These are phyloP conservation scores for Puntigrus tetrazona DNA, from an alignment of 2,113 vertebrate genomes.

Conservation along the genomic window DNA sequence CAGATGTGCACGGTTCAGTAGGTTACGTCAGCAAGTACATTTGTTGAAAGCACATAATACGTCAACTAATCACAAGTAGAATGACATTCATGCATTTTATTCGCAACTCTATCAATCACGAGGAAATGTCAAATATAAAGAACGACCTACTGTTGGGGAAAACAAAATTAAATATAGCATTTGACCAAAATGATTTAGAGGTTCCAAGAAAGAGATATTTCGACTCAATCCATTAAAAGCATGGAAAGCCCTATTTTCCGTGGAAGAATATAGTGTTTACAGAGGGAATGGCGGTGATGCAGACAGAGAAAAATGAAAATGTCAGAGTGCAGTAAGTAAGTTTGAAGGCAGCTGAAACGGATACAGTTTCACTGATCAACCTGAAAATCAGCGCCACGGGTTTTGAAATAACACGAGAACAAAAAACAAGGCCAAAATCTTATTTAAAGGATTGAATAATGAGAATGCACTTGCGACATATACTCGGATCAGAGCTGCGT, in stretches of 20 bases:
- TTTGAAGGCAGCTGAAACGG: slow-evolving; percentile 10
- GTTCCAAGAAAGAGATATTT: background rate
- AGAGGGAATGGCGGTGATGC: slow-evolving; percentile 61
- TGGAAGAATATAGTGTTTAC: slow-evolving; percentile 76
- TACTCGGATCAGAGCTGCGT: slow-evolving; percentile 38
- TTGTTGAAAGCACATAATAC: background rate
- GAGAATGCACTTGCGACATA: slow-evolving; percentile 49
- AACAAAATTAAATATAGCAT: background rate
- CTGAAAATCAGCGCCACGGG: background rate
- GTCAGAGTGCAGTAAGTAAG: slow-evolving; percentile 17
- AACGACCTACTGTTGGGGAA: background rate
- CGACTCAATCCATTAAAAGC: slow-evolving; percentile 13
- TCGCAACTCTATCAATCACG: background rate
- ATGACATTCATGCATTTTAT: background rate
- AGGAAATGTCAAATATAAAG: background rate
- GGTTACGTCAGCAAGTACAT: background rate
- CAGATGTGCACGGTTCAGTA: slow-evolving; percentile 1
- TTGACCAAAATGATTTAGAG: background rate
- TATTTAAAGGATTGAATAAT: slow-evolving; percentile 8
- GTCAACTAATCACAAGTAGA: background rate
- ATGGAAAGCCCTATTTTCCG: slow-evolving; percentile 58
- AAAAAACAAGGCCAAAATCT: background rate
- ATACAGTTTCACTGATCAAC: no score
- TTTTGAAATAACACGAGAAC: background rate
- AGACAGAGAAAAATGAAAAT: slow-evolving; percentile 58